A percentile compares a stretch with the other conserved stretches of the same genome.
Evolutionary conservation across 2,888 invertebrate species (phyloP).

Genomic region (Mayetiola destructor): DNA sequence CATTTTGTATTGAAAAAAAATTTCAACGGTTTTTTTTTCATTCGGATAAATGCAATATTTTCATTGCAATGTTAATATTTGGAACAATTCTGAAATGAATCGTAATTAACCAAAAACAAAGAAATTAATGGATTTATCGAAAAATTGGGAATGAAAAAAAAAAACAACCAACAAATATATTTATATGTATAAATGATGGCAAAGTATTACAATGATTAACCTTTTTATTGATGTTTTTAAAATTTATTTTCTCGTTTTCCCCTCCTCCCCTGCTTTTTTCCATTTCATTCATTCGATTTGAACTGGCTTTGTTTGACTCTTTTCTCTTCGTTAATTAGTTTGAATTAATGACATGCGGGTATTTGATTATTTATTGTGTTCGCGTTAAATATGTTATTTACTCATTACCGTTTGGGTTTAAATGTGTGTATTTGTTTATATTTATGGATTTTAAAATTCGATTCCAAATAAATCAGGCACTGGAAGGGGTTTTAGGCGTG

Average conservation of each 20-base stretch:
- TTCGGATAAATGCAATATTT: neutral
- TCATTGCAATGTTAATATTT: neutral
- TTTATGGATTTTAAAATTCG: slow-evolving; percentile 13
- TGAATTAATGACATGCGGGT: slow-evolving; percentile 12
- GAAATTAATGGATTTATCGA: neutral
- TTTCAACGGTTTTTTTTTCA: neutral
- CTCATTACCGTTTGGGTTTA: slow-evolving; percentile 4
- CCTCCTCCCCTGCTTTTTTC: too few relatives aligned
- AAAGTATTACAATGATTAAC: too few relatives aligned
- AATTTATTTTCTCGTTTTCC: too few relatives aligned
- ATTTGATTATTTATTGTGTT: slow-evolving; percentile 8
- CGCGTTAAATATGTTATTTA: neutral
- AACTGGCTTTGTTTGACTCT: too few relatives aligned
- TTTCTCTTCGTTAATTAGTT: neutral
- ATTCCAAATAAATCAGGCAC: slow-evolving; percentile 4
- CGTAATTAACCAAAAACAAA: slow-evolving; percentile 1
- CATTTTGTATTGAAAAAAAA: neutral
- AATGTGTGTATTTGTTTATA: neutral
- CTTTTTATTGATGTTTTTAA: too few relatives aligned
- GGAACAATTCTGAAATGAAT: slow-evolving; percentile 7
- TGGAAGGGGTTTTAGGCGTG: too few relatives aligned
- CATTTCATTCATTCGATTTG: too few relatives aligned
- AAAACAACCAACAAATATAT: neutral
- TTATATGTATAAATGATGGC: too few relatives aligned
- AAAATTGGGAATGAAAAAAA: neutral